Conservation (phyloP, 1,140 invertebrate species). For the Tenebrio molitor region DNA sequence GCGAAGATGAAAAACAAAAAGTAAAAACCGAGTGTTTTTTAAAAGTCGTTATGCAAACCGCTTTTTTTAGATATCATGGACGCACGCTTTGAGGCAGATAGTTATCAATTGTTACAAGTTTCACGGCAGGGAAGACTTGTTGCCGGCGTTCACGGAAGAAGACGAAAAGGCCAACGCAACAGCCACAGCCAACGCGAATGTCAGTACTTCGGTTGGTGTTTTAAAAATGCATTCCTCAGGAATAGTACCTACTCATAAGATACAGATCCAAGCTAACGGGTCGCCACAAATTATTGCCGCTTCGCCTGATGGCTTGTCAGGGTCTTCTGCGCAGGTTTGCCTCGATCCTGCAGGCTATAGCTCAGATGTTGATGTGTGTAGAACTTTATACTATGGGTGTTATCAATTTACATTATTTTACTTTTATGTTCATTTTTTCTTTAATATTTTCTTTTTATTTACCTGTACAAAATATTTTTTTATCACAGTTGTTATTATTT, state of each 20-base stretch:
- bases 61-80: slow-evolving; percentile 91
- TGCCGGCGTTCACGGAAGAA: slow-evolving; percentile 94
- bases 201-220: slow-evolving; percentile 73
- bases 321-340: slow-evolving; percentile 80
- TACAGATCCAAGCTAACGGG: slow-evolving; percentile 69
- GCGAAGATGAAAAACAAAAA: slow-evolving; percentile 97
- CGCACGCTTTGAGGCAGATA: slow-evolving; percentile 96
- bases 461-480: slow-evolving; percentile 2
- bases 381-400: slow-evolving; percentile 59
- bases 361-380: slow-evolving; percentile 77
- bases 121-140: slow-evolving; percentile 94
- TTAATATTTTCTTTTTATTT: slow-evolving; percentile 21
- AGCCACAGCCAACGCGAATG: slow-evolving; percentile 67
- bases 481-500: slow-evolving; percentile 50
- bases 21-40: slow-evolving; percentile 70
- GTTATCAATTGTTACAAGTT: slow-evolving; percentile 99
- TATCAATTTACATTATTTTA: slow-evolving; percentile 46
- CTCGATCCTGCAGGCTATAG: slow-evolving; percentile 74
- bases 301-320: slow-evolving; percentile 72
- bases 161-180: slow-evolving; percentile 80
- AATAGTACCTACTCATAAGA: slow-evolving; percentile 67
- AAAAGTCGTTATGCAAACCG: too few species aligned
- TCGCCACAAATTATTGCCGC: slow-evolving; percentile 70
- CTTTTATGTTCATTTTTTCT: slow-evolving; percentile 26
- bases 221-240: slow-evolving; percentile 74